These are phyloP conservation scores for Pocillopora grandis DNA, from an alignment of 92 coral and sea anemone species.

Conservation along the genomic window DNA sequence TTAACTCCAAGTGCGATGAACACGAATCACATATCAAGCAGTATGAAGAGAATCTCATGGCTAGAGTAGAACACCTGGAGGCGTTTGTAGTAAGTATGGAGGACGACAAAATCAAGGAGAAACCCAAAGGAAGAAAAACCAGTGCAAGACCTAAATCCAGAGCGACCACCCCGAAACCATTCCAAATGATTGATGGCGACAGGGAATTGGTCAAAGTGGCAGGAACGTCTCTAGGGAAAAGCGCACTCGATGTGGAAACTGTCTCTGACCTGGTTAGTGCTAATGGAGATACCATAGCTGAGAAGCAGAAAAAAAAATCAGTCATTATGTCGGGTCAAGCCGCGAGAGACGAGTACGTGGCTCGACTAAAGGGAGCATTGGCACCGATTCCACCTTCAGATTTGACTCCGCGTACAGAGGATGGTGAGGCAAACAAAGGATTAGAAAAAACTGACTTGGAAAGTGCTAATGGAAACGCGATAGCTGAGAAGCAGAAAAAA, in stretches of 20 bases:
- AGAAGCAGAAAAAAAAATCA: constrained; percentile 31
- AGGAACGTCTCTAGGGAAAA: constrained; percentile 1
- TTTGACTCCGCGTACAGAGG: background rate
- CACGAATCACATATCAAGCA: background rate
- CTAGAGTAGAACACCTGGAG: constrained; percentile 23
- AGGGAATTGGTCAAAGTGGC: constrained; percentile 22
- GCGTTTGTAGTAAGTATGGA: constrained; percentile 23
- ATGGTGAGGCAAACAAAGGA: background rate
- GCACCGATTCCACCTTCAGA: too few relatives aligned
- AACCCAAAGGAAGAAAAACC: background rate
- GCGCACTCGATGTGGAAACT: background rate
- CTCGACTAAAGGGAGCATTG: constrained; percentile 22
- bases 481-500: constrained; percentile 19
- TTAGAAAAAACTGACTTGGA: too few relatives aligned
- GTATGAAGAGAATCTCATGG: constrained; percentile 20
- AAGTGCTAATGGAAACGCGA: background rate
- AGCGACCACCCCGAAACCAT: background rate
- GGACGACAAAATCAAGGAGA: background rate
- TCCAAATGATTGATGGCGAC: constrained; percentile 5
- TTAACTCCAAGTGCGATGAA: constrained; percentile 7
- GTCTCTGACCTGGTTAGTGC: background rate
- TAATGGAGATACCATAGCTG: background rate
- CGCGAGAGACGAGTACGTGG: constrained; percentile 30
- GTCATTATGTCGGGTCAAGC: constrained; percentile 21
- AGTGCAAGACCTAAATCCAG: constrained; percentile 17